Evolutionary conservation across 2,797 vertebrate genomes (phyloP).

Genomic region (Melanotaenia maccullochi): DNA sequence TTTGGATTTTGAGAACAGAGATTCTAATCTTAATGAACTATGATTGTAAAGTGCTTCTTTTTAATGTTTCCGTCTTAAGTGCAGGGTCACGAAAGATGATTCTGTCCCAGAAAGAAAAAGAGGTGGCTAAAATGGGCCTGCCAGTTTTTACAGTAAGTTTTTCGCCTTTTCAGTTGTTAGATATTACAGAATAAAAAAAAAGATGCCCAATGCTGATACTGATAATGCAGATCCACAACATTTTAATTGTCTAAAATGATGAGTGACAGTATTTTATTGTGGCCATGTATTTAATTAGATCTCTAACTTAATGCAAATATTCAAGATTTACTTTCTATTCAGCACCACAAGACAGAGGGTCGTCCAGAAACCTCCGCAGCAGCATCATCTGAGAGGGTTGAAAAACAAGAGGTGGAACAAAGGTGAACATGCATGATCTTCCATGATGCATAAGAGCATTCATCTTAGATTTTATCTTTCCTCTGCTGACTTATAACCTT

Average conservation of each 20-base stretch:
- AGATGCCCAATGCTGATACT: not conserved
- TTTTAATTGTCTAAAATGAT: not conserved
- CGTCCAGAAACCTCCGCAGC: slow-evolving; percentile 53
- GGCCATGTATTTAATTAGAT: not conserved
- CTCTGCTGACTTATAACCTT: not conserved
- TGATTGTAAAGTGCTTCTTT: slow-evolving; percentile 38
- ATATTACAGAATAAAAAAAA: not conserved
- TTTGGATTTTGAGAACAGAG: not conserved
- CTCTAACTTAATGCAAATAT: not conserved
- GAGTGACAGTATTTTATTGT: not conserved
- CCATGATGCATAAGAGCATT: not conserved
- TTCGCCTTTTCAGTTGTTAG: not conserved
- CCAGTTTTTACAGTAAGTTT: slow-evolving; percentile 90
- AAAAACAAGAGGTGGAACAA: slow-evolving; percentile 53
- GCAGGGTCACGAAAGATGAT: slow-evolving; percentile 83
- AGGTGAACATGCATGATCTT: slow-evolving; percentile 46
- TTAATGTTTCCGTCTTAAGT: slow-evolving; percentile 71
- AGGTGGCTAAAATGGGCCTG: slow-evolving; percentile 91
- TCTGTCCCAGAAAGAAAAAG: slow-evolving; percentile 93
- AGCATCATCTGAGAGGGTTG: slow-evolving; percentile 46
- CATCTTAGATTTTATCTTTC: not conserved
- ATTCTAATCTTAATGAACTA: not conserved
- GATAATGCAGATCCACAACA: not conserved
- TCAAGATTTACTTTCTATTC: slow-evolving; percentile 35
- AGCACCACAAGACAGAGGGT: slow-evolving; percentile 80